Conservation (phyloP, 2,113 vertebrate genomes). For the Hirundichthys speculiger region DNA sequence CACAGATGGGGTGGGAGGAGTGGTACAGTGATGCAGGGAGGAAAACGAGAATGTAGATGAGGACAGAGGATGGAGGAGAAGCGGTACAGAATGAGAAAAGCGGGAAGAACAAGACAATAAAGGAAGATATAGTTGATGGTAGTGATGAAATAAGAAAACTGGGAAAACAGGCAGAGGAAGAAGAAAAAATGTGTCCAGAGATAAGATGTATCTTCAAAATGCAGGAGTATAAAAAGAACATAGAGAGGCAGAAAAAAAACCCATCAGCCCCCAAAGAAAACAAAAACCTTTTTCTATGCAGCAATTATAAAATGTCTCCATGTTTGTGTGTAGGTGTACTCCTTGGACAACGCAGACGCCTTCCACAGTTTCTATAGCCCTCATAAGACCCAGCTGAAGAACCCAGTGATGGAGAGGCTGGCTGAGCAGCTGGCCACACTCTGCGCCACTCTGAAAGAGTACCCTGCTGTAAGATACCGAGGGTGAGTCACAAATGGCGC, state of each 20-base stretch:
- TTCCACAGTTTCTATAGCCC: constrained; percentile 99
- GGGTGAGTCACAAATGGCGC: constrained; percentile 82
- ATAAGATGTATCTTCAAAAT: neutral
- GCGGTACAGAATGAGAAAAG: neutral
- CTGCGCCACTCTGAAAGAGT: constrained; percentile 97
- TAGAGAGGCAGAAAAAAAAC: neutral
- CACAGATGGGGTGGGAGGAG: constrained; percentile 65
- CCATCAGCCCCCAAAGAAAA: neutral
- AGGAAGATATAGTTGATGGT: neutral
- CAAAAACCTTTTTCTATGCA: neutral
- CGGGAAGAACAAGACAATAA: neutral
- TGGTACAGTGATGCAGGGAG: constrained; percentile 25
- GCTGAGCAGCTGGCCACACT: constrained; percentile 96
- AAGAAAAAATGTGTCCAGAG: neutral
- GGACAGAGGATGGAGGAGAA: neutral
- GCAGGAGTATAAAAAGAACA: neutral
- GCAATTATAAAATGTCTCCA: neutral
- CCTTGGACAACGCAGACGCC: constrained; percentile 92
- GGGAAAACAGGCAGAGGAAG: neutral
- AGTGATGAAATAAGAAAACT: neutral
- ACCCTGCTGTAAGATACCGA: constrained; percentile 94
- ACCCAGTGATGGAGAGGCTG: constrained; percentile 92
- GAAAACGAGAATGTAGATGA: neutral
- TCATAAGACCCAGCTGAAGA: constrained; percentile 97
- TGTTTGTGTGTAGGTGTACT: constrained; percentile 87